Base-by-base conservation (phyloP, 2,113 vertebrate genomes). In the Pipa parva region DNA sequence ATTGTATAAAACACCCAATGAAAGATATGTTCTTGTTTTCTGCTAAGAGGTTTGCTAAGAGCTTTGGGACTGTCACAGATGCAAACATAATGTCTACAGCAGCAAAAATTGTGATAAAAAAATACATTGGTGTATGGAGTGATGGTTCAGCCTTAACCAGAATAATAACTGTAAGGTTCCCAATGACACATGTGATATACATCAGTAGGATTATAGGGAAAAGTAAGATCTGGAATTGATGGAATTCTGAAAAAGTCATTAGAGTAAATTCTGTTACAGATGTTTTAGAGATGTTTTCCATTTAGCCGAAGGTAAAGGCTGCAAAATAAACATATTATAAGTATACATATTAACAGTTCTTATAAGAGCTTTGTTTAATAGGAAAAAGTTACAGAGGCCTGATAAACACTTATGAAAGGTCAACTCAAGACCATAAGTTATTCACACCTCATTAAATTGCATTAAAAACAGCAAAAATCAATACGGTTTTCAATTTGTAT, bases 51-150 rank as follows among this genome's bases (percentile, higher is more conserved):
- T 27, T 61, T 15, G 27, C 59, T 20, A 85, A 76, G 73, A 84
- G 79, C 75, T 84, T 87, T 50, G 84, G 84, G 55, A 83, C 46
- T 25, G 73, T 59, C 0, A 74, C 76, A 0, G 63, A 85, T 11
- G 81, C 75, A 28, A 60, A 46, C 24, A 60, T 26, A 4, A 60
- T 45, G 9, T 60, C 58, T 10, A 60, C 26, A 26, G 42, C 24
- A 13, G 24, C 15, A 27, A 60, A 60, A 5, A 2, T 45, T 7
- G 36, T 45, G 17, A 60, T 60, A 11, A 60, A 60, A 28, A 60
- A 60, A 17, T 60, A 60, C 58, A 60, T 60, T 27, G 58, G 58
- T 4, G 58, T 27, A 27, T 45, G 24, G 26, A 60, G 58, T 11
- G 58, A 28, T 12, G 58, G 12, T 24, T 42, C 22, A 7, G 1